These are phyloP conservation scores for Buphagus erythrorhynchus DNA, from an alignment of 2,797 vertebrate species.

Conservation along the genomic window DNA sequence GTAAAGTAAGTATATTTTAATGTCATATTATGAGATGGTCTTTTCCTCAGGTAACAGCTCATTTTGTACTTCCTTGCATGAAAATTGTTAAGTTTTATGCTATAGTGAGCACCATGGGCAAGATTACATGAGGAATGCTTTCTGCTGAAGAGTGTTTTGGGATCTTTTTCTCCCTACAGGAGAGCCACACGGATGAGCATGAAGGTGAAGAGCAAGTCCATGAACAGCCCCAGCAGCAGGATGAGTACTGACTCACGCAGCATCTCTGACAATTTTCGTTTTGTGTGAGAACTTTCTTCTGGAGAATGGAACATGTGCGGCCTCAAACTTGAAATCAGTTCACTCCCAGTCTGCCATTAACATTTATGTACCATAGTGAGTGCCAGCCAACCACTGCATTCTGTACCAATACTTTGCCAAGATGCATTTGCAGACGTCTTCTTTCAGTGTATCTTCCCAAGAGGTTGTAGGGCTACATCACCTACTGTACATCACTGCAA, in stretches of 20 bases:
- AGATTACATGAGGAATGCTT: not conserved
- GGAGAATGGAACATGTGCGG: slow-evolving; percentile 86
- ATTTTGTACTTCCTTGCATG: not conserved
- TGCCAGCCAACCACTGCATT: slow-evolving; percentile 86
- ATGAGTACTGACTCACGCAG: slow-evolving; percentile 91
- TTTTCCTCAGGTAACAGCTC: not conserved
- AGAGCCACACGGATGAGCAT: slow-evolving; percentile 86
- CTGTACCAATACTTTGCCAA: slow-evolving; percentile 82
- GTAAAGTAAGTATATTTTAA: not conserved
- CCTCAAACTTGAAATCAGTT: slow-evolving; percentile 82
- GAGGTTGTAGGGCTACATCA: slow-evolving; percentile 79
- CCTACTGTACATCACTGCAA: slow-evolving; percentile 73
- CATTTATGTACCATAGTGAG: slow-evolving; percentile 85
- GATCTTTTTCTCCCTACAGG: slow-evolving; percentile 75
- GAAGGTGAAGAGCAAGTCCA: slow-evolving; percentile 88
- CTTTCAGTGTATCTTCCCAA: slow-evolving; percentile 80
- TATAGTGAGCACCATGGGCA: fast-evolving
- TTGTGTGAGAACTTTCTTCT: slow-evolving; percentile 89
- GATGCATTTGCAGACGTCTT: slow-evolving; percentile 78
- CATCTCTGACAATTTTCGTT: slow-evolving; percentile 81
- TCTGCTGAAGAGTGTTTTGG: not conserved
- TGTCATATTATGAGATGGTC: not conserved
- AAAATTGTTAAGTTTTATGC: not conserved
- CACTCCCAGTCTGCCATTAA: slow-evolving; percentile 82
- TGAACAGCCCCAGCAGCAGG: slow-evolving; percentile 86